phyloP scores from a whole-genome alignment of 1,140 invertebrate genomes.

The Neodiprion lecontei region DNA sequence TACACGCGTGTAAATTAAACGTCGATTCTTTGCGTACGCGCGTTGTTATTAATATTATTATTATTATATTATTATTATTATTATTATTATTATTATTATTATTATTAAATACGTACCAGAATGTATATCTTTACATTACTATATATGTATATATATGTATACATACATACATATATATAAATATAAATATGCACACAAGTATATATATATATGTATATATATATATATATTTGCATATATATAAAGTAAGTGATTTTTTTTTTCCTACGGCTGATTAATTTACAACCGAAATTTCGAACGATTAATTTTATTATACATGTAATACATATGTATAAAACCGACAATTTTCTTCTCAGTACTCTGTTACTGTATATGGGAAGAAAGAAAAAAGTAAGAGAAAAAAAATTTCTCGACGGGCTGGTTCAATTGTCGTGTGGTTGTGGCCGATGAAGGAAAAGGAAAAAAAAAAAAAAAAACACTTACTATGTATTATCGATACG shows the following conservation, averaged over 20 bases:
- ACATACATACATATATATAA: conserved; percentile 18
- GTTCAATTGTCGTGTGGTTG: background rate
- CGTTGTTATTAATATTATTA: background rate
- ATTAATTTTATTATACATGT: background rate
- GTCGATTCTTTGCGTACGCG: background rate
- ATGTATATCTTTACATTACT: conserved; percentile 17
- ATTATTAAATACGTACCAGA: conserved; percentile 16
- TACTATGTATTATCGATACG: conserved; percentile 36
- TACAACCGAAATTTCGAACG: no score
- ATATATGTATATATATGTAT: conserved; percentile 27
- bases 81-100: conserved; percentile 15
- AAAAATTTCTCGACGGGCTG: background rate
- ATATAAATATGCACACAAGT: background rate
- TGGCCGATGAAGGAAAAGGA: background rate
- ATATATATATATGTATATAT: conserved; percentile 21
- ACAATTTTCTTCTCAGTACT: background rate
- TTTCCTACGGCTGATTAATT: no score
- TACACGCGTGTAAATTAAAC: no score
- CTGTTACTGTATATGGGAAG: no score
- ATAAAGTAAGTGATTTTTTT: background rate
- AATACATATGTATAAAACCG: conserved; percentile 47
- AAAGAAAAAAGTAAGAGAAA: background rate
- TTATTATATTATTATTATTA: conserved; percentile 16
- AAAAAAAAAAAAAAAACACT: background rate
- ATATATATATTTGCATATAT: conserved; percentile 9